Percentiles rank a stretch among this genome's conserved stretches.
Conservation (phyloP, 2,888 invertebrate species). For the Hipparchia semele region DNA sequence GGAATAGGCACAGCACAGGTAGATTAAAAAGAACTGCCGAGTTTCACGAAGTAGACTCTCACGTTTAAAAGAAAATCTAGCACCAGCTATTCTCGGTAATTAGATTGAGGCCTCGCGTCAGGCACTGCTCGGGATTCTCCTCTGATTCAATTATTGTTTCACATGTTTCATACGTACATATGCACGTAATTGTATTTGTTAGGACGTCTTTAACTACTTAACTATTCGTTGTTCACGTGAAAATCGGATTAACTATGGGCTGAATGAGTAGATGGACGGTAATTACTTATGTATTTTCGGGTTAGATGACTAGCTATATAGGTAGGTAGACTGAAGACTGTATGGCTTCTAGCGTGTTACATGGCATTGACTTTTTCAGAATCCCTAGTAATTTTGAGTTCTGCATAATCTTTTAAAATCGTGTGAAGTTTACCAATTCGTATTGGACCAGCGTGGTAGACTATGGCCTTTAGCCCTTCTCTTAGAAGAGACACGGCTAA, state of each 20-base stretch:
- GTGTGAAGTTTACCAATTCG: background rate
- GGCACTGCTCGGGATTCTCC: conserved; percentile 64
- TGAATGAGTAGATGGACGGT: conserved; percentile 1
- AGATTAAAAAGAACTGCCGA: too few species aligned
- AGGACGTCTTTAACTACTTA: conserved; percentile 22
- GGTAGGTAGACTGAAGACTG: background rate
- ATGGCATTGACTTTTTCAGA: background rate
- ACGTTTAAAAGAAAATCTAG: conserved; percentile 20
- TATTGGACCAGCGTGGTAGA: background rate
- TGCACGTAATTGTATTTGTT: conserved; percentile 36
- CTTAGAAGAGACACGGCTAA: too few species aligned
- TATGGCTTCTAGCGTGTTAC: conserved; percentile 7
- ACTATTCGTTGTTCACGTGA: conserved; percentile 20
- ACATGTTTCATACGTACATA: conserved; percentile 39
- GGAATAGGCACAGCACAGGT: too few species aligned
- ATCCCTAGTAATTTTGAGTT: background rate
- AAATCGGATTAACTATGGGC: conserved; percentile 15
- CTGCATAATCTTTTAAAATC: background rate
- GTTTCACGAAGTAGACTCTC: background rate
- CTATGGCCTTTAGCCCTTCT: too few species aligned
- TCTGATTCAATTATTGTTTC: conserved; percentile 66
- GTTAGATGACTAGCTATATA: background rate
- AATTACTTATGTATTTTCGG: background rate
- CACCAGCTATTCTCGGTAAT: conserved; percentile 50
- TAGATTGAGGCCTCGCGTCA: conserved; percentile 56